phyloP scores from a whole-genome alignment of 2,888 invertebrate species.

The Gasteruption jaculator region DNA sequence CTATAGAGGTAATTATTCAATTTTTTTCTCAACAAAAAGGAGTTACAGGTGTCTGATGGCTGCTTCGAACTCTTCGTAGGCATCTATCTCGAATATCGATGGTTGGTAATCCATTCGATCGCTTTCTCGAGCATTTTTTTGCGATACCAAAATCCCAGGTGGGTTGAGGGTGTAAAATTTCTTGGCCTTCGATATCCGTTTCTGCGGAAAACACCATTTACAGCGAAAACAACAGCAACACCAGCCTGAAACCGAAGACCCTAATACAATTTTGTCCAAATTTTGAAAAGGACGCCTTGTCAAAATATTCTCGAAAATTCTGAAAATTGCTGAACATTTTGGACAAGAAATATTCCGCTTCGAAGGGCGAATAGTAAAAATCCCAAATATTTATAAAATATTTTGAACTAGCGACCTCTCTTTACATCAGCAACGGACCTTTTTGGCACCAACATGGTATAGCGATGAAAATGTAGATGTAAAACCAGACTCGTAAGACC shows the following conservation, averaged over 20 bases:
- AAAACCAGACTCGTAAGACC: conserved; percentile 50
- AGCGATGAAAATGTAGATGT: conserved; percentile 51
- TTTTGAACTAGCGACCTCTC: neutral
- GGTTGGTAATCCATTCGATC: conserved; percentile 53
- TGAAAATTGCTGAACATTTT: neutral
- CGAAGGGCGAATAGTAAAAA: neutral
- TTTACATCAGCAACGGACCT: conserved; percentile 38
- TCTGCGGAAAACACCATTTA: conserved; percentile 57
- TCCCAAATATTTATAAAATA: conserved; percentile 1
- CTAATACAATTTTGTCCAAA: no score
- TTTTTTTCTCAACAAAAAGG: conserved; percentile 33
- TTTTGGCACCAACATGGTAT: conserved; percentile 55
- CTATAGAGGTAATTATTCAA: conserved; percentile 67
- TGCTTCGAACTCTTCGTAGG: conserved; percentile 57
- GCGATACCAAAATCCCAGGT: conserved; percentile 54
- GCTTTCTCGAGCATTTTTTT: conserved; percentile 20
- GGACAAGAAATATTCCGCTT: conserved; percentile 6
- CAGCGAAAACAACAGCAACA: conserved; percentile 60
- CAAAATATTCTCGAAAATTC: conserved; percentile 1
- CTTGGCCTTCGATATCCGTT: conserved; percentile 57
- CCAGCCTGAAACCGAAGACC: conserved; percentile 61
- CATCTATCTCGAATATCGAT: conserved; percentile 57
- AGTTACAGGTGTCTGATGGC: conserved; percentile 55
- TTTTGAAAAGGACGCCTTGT: conserved; percentile 1
- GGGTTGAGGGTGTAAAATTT: conserved; percentile 57